phyloP scores from a whole-genome alignment of 1,140 invertebrate genomes.

The Drosophila navojoa region DNA sequence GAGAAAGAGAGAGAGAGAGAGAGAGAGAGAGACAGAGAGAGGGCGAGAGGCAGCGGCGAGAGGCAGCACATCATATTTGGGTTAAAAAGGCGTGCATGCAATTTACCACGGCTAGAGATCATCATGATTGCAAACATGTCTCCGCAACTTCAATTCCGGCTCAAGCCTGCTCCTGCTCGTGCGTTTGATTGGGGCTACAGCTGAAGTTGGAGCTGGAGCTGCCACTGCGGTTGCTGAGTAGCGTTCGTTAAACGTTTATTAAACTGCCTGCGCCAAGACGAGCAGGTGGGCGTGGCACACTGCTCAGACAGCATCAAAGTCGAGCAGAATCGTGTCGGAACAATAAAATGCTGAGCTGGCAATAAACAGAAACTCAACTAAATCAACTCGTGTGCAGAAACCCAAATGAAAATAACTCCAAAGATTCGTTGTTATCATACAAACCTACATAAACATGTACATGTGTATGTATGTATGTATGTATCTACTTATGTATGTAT shows the following conservation, averaged over 20 bases:
- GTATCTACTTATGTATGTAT: no score
- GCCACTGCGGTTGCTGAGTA: slow-evolving; percentile 8
- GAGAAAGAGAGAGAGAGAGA: slow-evolving; percentile 13
- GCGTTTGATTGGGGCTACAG: slow-evolving; percentile 56
- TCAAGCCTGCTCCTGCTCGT: slow-evolving; percentile 40
- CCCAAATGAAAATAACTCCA: no score
- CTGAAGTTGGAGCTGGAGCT: no score
- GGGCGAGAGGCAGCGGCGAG: slow-evolving; percentile 8
- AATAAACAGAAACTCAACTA: slow-evolving; percentile 6
- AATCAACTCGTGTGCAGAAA: slow-evolving; percentile 2
- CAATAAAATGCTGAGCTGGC: slow-evolving; percentile 8
- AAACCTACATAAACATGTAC: no score
- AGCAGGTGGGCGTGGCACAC: slow-evolving; percentile 44
- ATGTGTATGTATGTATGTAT: no score
- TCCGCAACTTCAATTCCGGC: slow-evolving; percentile 4
- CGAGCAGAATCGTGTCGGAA: slow-evolving; percentile 25
- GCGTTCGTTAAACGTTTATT: slow-evolving; percentile 16
- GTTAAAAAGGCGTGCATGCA: slow-evolving; percentile 77
- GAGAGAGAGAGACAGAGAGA: neutral
- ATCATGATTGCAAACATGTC: slow-evolving; percentile 43
- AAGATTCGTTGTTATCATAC: no score
- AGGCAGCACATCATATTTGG: slow-evolving; percentile 59
- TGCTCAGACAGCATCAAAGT: slow-evolving; percentile 17
- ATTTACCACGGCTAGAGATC: slow-evolving; percentile 57
- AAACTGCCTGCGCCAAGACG: slow-evolving; percentile 4